Evolutionary conservation across 2,113 vertebrate genomes (phyloP).

Genomic region (Clarias gariepinus): DNA sequence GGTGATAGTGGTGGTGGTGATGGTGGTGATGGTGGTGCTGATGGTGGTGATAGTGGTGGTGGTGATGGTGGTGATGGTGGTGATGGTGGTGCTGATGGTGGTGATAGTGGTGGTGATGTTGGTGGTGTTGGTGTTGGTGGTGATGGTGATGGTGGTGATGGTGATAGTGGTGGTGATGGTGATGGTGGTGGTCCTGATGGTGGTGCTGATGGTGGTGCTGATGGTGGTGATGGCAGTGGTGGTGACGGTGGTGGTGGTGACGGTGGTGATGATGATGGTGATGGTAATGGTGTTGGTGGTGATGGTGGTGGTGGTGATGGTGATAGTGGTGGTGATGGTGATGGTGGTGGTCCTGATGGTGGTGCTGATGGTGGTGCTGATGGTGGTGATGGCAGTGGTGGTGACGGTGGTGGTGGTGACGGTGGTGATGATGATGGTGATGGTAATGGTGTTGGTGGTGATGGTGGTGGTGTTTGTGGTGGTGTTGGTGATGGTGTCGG

Average conservation of each 20-base stretch:
- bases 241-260: constrained; percentile 79
- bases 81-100: background rate
- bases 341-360: too few relatives aligned
- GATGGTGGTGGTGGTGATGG: too few relatives aligned
- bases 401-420: too few relatives aligned
- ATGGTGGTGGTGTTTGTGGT: too few relatives aligned
- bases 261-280: constrained; percentile 61
- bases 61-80: background rate
- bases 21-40: background rate
- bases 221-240: background rate
- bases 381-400: too few relatives aligned
- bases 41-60: background rate
- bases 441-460: too few relatives aligned
- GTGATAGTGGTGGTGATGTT: background rate
- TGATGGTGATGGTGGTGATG: too few relatives aligned
- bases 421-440: too few relatives aligned
- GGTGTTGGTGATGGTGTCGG: too few relatives aligned
- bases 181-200: background rate
- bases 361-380: too few relatives aligned
- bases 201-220: background rate
- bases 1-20: background rate
- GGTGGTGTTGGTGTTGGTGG: background rate
- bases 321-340: too few relatives aligned
- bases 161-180: background rate
- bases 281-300: too few relatives aligned